Evolutionary conservation across 1,140 invertebrate genomes (phyloP).

Genomic region (Drosophila bipectinata): DNA sequence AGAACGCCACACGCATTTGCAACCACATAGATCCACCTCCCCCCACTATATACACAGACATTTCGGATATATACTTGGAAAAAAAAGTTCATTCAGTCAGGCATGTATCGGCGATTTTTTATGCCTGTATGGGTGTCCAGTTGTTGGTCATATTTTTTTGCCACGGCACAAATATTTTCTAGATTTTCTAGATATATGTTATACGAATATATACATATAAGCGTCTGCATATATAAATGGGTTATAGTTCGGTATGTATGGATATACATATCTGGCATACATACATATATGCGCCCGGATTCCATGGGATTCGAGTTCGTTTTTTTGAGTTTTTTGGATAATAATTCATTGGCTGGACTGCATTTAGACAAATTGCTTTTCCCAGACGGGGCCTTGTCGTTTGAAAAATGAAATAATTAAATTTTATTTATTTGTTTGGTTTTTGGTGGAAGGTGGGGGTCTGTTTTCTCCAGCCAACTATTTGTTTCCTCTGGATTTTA

Average conservation of each 20-base stretch:
- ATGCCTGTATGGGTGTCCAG: conserved; percentile 60
- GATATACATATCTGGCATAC: conserved; percentile 17
- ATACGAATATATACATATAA: conserved; percentile 12
- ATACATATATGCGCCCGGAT: conserved; percentile 38
- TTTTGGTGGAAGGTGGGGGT: background rate
- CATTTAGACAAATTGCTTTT: conserved; percentile 44
- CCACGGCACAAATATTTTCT: conserved; percentile 54
- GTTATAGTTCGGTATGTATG: conserved; percentile 14
- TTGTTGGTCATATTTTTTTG: conserved; percentile 72
- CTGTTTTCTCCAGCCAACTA: conserved; percentile 19
- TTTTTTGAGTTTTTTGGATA: conserved; percentile 8
- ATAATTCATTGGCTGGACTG: conserved; percentile 45
- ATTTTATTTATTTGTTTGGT: conserved; percentile 2
- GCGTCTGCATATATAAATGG: conserved; percentile 16
- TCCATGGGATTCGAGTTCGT: conserved; percentile 48
- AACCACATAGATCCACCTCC: conserved; percentile 24
- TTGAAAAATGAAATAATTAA: conserved; percentile 23
- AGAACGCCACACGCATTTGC: conserved; percentile 26
- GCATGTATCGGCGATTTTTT: conserved; percentile 20
- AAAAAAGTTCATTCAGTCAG: conserved; percentile 24
- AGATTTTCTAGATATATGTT: conserved; percentile 8
- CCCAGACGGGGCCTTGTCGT: conserved; percentile 34
- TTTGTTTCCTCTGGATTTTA: conserved; percentile 21
- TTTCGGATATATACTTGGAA: conserved; percentile 21
- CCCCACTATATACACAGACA: conserved; percentile 19